phyloP scores from a whole-genome alignment of 2,888 invertebrate species.

The Cheilosia vernalis region DNA sequence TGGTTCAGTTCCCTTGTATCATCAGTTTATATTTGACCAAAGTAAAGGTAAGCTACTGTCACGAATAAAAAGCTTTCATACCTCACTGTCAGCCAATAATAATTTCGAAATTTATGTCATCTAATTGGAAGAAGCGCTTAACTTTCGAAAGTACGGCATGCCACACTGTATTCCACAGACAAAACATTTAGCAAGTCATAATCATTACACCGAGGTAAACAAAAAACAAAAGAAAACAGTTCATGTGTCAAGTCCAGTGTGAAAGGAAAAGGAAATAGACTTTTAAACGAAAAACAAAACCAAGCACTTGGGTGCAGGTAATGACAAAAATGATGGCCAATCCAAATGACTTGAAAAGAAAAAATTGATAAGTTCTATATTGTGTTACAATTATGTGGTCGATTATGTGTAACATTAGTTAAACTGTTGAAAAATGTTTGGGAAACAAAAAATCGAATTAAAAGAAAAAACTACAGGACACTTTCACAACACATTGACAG shows the following conservation, averaged over 20 bases:
- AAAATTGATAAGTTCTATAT: conserved; percentile 37
- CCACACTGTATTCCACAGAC: conserved; percentile 60
- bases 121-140: too few species aligned
- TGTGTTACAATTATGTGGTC: conserved; percentile 52
- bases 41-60: too few species aligned
- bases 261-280: conserved; percentile 23
- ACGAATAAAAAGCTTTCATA: background rate
- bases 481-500: background rate
- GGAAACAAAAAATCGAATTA: conserved; percentile 4
- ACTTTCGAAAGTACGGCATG: conserved; percentile 41
- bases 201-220: conserved; percentile 61
- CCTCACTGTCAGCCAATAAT: conserved; percentile 3
- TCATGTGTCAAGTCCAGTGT: conserved; percentile 41
- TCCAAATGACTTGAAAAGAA: conserved; percentile 26
- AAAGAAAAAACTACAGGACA: conserved; percentile 58
- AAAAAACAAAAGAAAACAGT: conserved; percentile 2
- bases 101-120: background rate
- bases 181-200: conserved; percentile 70
- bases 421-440: conserved; percentile 49
- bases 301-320: conserved; percentile 74
- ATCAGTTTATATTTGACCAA: too few species aligned
- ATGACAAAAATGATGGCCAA: conserved; percentile 55
- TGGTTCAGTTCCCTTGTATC: too few species aligned
- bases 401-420: conserved; percentile 57
- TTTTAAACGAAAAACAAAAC: conserved; percentile 35